Evolutionary conservation across 2,113 vertebrate genomes (phyloP), one percentile per base, ranked within the genome.

Genomic region (Prionailurus viverrinus): DNA sequence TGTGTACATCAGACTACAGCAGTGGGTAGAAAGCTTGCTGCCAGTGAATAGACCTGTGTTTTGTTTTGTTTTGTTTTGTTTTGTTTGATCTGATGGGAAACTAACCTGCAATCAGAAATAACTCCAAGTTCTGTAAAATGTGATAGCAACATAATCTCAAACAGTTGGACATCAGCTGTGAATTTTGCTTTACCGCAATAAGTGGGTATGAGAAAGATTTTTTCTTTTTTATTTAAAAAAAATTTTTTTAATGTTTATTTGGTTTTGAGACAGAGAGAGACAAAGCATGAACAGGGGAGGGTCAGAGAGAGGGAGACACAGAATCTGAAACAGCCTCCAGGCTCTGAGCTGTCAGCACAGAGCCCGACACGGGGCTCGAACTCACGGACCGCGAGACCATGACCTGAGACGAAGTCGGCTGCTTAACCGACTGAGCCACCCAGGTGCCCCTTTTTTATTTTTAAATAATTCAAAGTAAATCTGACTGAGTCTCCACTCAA

Each of bases 391-490:
- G 1, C 1, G 45, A 45, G 45, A 45, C 0, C 7, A 1, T 45
- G 45, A 45, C 45, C 45, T 45, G 45, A 45, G 8, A 7, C 45
- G 7, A 45, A 45, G 45, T 45, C 1, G 45, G 45, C 1, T 1
- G 8, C 45, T 45, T 45, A 9, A 45, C 45, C 7, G 7, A 45
- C 45, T 9, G 45, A 45, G 45, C 45, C 45, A 45, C 45, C 45
- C 45, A 45, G 45, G 45, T 8, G 0, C 45, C 45, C 45, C 45
- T 61, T 61, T 61, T 16, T 5, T 23, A 61, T 8, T 61, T 61
- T 61, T 61, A 23, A 61, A 61, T 21, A 66, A 27, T 91, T 71
- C 15, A 91, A 63, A 74, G 95, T 89, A 83, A 92, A 69, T 89
- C 41, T 48, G 55, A 63, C 31, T 74, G 9, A 71, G 12, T 76